Conservation (phyloP, 2,797 vertebrate species). For the Eidolon dupreanum region DNA sequence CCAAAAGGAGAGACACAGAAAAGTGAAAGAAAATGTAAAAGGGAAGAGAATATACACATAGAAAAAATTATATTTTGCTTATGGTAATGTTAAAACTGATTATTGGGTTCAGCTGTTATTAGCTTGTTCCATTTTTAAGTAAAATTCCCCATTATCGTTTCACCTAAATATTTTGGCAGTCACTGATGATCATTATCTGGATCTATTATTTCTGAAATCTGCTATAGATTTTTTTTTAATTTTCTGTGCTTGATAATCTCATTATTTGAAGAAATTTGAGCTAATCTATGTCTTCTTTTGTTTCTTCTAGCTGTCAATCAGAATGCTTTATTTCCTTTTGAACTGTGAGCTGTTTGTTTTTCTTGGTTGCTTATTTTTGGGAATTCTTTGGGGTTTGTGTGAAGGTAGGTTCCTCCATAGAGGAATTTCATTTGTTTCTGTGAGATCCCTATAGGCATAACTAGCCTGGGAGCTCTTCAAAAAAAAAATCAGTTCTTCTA, state of each 20-base stretch:
- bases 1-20: not conserved
- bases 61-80: not conserved
- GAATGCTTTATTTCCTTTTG: not conserved
- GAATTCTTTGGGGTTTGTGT: not conserved
- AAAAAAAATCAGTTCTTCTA: not conserved
- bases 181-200: not conserved
- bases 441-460: not conserved
- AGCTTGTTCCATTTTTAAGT: not conserved
- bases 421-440: not conserved
- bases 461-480: not conserved
- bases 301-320: not conserved
- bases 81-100: not conserved
- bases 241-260: not conserved
- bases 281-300: not conserved
- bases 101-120: not conserved
- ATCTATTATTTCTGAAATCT: not conserved
- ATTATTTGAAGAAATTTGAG: not conserved
- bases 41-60: not conserved
- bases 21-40: constrained; percentile 6
- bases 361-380: not conserved
- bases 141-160: not conserved
- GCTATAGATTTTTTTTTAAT: not conserved
- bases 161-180: not conserved
- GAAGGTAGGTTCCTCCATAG: not conserved
- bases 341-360: not conserved